Percentiles rank a stretch among this genome's conserved stretches.
Conservation (phyloP, 2,113 vertebrate genomes). For the Elachura formosa region DNA sequence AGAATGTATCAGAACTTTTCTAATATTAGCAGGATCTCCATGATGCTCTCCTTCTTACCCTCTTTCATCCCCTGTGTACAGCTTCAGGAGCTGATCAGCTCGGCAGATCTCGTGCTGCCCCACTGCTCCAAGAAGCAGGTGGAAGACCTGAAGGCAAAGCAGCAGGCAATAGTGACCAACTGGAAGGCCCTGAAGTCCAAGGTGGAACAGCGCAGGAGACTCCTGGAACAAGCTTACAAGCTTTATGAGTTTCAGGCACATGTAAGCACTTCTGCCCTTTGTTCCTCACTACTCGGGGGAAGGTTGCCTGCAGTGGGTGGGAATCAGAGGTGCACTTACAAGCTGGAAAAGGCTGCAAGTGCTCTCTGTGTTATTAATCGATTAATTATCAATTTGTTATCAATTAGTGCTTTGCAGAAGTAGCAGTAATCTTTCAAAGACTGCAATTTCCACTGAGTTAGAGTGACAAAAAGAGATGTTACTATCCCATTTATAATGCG, state of each 20-base stretch:
- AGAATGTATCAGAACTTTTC: no score
- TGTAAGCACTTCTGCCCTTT: slow-evolving; percentile 60
- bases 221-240: slow-evolving; percentile 67
- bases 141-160: slow-evolving; percentile 66
- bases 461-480: not conserved
- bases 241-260: slow-evolving; percentile 75
- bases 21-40: not conserved
- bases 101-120: slow-evolving; percentile 53
- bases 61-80: not conserved
- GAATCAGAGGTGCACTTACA: not conserved
- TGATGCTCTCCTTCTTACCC: not conserved
- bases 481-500: not conserved
- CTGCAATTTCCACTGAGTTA: not conserved
- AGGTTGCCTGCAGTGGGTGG: not conserved
- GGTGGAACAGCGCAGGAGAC: slow-evolving; percentile 68
- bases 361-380: not conserved
- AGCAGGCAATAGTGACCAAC: slow-evolving; percentile 74
- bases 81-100: slow-evolving; percentile 82
- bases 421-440: not conserved
- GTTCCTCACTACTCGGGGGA: not conserved
- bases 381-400: no score
- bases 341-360: not conserved
- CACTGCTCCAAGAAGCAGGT: slow-evolving; percentile 60
- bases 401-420: not conserved
- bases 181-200: slow-evolving; percentile 77